Evolutionary conservation across 2,888 invertebrate genomes (phyloP).

Genomic region (Strigamia transsilvanica): DNA sequence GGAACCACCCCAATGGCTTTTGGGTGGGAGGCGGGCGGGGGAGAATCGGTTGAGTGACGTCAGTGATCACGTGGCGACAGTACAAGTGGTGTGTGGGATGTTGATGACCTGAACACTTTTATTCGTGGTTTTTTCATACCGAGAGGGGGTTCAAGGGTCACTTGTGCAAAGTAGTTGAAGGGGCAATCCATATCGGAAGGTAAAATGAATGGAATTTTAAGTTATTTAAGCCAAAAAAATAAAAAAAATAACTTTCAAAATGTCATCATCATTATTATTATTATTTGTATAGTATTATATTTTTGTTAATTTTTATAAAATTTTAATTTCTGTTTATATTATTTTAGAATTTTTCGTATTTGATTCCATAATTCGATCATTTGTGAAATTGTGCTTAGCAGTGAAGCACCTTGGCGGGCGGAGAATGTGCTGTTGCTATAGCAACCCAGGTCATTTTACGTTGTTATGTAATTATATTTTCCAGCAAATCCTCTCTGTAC

Average conservation of each 20-base stretch:
- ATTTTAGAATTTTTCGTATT: not conserved
- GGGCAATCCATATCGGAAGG: not conserved
- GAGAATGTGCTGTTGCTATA: slow-evolving; percentile 17
- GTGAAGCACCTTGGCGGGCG: slow-evolving; percentile 10
- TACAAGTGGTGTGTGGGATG: slow-evolving; percentile 30
- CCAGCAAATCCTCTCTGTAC: slow-evolving; percentile 21
- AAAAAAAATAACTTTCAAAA: no score
- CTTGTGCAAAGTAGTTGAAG: not conserved
- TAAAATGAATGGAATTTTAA: not conserved
- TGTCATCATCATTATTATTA: not conserved
- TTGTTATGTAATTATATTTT: not conserved
- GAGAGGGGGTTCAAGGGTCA: not conserved
- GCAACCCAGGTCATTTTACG: slow-evolving; percentile 21
- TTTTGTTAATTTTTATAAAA: not conserved
- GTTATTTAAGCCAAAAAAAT: not conserved
- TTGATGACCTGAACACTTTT: slow-evolving; percentile 21
- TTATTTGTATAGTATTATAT: not conserved
- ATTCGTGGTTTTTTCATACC: slow-evolving; percentile 8
- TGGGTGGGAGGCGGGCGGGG: slow-evolving; percentile 26
- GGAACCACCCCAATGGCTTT: slow-evolving; percentile 30
- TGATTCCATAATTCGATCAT: not conserved
- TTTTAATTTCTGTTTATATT: not conserved
- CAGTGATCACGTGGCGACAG: slow-evolving; percentile 8
- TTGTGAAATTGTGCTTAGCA: not conserved
- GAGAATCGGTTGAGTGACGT: slow-evolving; percentile 18